Percentiles rank a stretch among this genome's conserved stretches.
These are phyloP conservation scores for Hydrotaea cyrtoneurina DNA, from an alignment of 2,888 invertebrate species.

Conservation along the genomic window DNA sequence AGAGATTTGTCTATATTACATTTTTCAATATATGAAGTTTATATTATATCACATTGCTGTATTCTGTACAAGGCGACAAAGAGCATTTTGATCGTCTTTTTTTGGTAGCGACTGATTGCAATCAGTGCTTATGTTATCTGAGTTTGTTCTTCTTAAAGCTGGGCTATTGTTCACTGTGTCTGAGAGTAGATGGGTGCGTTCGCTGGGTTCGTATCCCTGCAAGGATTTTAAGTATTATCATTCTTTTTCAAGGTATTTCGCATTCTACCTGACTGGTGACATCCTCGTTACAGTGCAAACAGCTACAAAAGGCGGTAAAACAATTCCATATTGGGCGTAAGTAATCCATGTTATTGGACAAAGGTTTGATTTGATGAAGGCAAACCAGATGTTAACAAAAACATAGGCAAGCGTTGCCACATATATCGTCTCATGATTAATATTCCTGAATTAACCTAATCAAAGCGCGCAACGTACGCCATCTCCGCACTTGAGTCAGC, in stretches of 20 bases:
- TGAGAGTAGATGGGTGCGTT: conserved; percentile 89
- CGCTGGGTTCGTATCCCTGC: conserved; percentile 83
- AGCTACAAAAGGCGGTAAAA: conserved; percentile 77
- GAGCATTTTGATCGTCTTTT: conserved; percentile 95
- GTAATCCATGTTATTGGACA: conserved; percentile 75
- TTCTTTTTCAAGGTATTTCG: background rate
- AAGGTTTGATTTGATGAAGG: too few relatives aligned
- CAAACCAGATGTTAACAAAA: too few relatives aligned
- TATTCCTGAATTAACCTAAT: too few relatives aligned
- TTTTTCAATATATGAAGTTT: too few relatives aligned
- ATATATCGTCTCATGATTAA: too few relatives aligned
- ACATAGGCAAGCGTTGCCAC: too few relatives aligned
- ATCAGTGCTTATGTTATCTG: conserved; percentile 85
- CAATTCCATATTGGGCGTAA: conserved; percentile 77
- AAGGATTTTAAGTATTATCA: conserved; percentile 9
- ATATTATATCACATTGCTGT: conserved; percentile 90
- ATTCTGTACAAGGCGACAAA: conserved; percentile 93
- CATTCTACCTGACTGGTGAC: conserved; percentile 74
- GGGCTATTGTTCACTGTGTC: conserved; percentile 89
- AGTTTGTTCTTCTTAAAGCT: conserved; percentile 87
- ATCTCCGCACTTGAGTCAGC: too few relatives aligned
- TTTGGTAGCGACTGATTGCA: conserved; percentile 86
- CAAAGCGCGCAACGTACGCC: too few relatives aligned
- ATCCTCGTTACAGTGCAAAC: conserved; percentile 79
- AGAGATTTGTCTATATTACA: too few relatives aligned